Conservation (phyloP, 2,113 vertebrate species). For the Illadopsis cleaveri region DNA sequence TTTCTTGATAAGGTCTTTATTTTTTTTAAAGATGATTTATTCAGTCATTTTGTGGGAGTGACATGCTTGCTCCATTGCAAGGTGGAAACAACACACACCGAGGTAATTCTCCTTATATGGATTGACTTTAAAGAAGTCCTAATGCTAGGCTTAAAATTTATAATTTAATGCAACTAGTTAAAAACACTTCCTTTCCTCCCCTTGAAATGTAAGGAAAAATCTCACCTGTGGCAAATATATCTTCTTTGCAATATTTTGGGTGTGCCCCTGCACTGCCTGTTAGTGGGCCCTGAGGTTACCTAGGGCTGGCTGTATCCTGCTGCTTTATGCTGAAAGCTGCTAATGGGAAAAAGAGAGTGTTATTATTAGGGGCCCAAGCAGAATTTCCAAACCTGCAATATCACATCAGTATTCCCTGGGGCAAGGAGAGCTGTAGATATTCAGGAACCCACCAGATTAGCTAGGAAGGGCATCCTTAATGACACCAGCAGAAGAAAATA, state of each 20-base stretch:
- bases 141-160: neutral
- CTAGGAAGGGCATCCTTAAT: conserved; percentile 47
- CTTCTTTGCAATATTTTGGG: neutral
- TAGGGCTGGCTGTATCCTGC: neutral
- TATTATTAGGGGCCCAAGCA: neutral
- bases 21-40: neutral
- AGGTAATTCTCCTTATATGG: neutral
- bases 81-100: neutral
- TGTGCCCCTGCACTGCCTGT: neutral
- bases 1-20: neutral
- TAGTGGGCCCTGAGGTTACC: neutral
- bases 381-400: conserved; percentile 24
- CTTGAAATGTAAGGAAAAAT: neutral
- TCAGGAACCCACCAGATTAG: conserved; percentile 29
- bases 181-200: neutral
- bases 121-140: neutral
- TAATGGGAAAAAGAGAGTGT: neutral
- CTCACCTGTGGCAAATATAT: neutral
- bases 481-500: neutral
- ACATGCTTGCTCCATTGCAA: neutral
- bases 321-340: neutral
- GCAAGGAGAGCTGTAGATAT: conserved; percentile 1
- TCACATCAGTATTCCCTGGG: neutral
- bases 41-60: neutral
- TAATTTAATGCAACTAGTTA: neutral